A percentile compares a stretch with the other conserved stretches of the same genome.
Evolutionary conservation across 2,113 vertebrate genomes (phyloP).

Genomic region (Melanerpes formicivorus): DNA sequence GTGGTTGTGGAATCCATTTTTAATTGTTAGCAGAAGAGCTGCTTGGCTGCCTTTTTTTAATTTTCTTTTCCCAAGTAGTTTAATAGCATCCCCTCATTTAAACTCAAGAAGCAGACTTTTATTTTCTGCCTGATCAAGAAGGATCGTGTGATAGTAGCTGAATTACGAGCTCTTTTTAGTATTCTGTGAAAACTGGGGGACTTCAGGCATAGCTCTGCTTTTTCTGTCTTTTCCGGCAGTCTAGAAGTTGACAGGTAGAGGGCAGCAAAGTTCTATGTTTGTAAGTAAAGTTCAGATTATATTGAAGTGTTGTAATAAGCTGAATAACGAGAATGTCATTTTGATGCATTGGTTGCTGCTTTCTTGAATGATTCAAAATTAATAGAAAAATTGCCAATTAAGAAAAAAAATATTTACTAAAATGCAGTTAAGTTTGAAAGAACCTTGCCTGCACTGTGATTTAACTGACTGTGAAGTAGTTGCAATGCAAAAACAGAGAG

Average conservation of each 20-base stretch:
- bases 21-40: background rate
- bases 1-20: background rate
- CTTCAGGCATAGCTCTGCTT: background rate
- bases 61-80: background rate
- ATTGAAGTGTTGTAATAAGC: background rate
- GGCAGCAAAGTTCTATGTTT: constrained; percentile 74
- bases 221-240: background rate
- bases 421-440: background rate
- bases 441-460: background rate
- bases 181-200: background rate
- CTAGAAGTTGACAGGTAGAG: constrained; percentile 61
- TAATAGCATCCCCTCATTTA: background rate
- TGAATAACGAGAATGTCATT: background rate
- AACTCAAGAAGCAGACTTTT: background rate
- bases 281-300: background rate
- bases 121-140: background rate
- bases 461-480: background rate
- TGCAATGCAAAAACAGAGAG: background rate
- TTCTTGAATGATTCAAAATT: background rate
- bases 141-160: background rate
- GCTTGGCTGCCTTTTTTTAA: background rate
- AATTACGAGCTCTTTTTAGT: background rate
- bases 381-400: background rate
- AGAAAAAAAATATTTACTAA: background rate
- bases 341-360: background rate